Percentiles rank a stretch among this genome's conserved stretches.
Evolutionary conservation across 2,888 invertebrate genomes (phyloP).

Genomic region (Drosophila yooni): DNA sequence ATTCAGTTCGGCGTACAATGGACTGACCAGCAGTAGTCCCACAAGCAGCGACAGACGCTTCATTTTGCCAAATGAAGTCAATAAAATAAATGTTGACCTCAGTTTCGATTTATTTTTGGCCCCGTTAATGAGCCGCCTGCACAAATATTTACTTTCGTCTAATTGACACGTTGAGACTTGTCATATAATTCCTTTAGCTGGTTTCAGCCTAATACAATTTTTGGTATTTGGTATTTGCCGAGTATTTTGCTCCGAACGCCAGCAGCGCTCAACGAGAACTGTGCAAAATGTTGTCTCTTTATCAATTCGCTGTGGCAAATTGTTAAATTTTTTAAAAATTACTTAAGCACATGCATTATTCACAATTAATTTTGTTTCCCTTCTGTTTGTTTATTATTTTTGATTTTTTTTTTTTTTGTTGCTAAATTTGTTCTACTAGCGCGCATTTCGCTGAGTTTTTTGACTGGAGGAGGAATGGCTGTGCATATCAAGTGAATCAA

Average conservation of each 20-base stretch:
- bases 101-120: slow-evolving; percentile 26
- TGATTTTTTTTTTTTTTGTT: neutral
- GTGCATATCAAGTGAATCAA: slow-evolving; percentile 48
- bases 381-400: slow-evolving; percentile 10
- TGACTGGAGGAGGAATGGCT: slow-evolving; percentile 38
- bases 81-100: neutral
- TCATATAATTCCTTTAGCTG: neutral
- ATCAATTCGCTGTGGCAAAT: slow-evolving; percentile 21
- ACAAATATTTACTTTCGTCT: slow-evolving; percentile 60
- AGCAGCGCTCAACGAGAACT: slow-evolving; percentile 52
- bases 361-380: slow-evolving; percentile 32
- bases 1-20: slow-evolving; percentile 27
- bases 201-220: neutral
- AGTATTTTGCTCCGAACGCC: slow-evolving; percentile 20
- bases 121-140: slow-evolving; percentile 47
- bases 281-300: slow-evolving; percentile 26
- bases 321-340: slow-evolving; percentile 42
- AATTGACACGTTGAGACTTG: slow-evolving; percentile 36
- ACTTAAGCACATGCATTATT: slow-evolving; percentile 27
- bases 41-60: slow-evolving; percentile 18
- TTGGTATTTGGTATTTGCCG: neutral
- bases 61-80: slow-evolving; percentile 34
- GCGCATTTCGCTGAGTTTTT: slow-evolving; percentile 29
- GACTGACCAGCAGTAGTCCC: slow-evolving; percentile 10
- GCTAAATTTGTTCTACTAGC: slow-evolving; percentile 34